These are phyloP conservation scores for Drosophila meridionalis DNA, from an alignment of 2,888 invertebrate genomes.

Conservation along the genomic window DNA sequence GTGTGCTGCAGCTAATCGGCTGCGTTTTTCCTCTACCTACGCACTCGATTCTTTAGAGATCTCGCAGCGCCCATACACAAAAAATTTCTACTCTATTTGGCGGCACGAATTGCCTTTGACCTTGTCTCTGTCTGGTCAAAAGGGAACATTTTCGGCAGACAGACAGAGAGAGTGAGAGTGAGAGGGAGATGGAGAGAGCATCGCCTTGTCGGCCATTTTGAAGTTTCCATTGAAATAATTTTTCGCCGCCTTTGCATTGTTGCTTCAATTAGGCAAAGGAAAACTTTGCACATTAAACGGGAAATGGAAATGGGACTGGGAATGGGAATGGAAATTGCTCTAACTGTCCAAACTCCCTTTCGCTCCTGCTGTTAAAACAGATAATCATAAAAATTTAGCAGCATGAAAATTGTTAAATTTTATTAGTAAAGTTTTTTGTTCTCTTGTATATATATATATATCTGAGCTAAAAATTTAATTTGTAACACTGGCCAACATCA, in stretches of 20 bases:
- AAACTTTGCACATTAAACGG: conserved; percentile 63
- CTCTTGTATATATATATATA: conserved; percentile 7
- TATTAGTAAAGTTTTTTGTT: conserved; percentile 68
- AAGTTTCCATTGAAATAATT: conserved; percentile 60
- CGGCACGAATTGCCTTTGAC: conserved; percentile 80
- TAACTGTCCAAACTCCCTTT: conserved; percentile 25
- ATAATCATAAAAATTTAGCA: conserved; percentile 76
- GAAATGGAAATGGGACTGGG: conserved; percentile 30
- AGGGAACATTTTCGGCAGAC: conserved; percentile 22
- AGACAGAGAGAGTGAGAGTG: background rate
- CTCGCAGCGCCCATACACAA: conserved; percentile 15
- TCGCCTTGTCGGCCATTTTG: conserved; percentile 52
- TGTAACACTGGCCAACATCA: conserved; percentile 71
- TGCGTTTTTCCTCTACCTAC: conserved; percentile 47
- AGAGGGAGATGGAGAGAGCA: background rate
- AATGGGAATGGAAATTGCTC: conserved; percentile 49
- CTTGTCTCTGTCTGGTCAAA: conserved; percentile 48
- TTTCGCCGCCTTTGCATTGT: conserved; percentile 71
- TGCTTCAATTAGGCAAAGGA: conserved; percentile 74
- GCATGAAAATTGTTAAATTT: conserved; percentile 75
- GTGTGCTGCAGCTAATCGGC: conserved; percentile 62
- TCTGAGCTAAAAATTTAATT: conserved; percentile 57
- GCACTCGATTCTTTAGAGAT: conserved; percentile 38
- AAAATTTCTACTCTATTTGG: conserved; percentile 62
- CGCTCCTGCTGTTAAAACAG: conserved; percentile 42